A percentile compares a stretch with the other conserved stretches of the same genome.
These are phyloP conservation scores for Ylistrum balloti DNA, from an alignment of 1,140 invertebrate genomes.

Conservation along the genomic window DNA sequence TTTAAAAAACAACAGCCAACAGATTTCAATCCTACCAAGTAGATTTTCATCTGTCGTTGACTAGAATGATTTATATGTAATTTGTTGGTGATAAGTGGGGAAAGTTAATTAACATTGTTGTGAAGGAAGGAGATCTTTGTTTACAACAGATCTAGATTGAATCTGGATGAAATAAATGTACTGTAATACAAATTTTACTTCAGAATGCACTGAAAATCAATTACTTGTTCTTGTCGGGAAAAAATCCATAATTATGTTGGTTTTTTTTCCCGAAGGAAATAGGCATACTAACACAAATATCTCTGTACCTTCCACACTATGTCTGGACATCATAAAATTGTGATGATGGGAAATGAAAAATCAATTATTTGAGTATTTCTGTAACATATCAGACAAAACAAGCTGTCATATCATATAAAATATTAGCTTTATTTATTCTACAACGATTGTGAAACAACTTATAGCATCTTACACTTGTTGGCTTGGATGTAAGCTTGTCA, in stretches of 20 bases:
- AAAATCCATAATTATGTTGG: conserved; percentile 20
- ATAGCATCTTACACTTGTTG: no score
- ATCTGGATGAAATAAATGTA: background rate
- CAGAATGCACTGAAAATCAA: background rate
- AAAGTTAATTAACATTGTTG: no score
- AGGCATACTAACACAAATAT: background rate
- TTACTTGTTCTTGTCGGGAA: background rate
- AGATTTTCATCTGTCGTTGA: no score
- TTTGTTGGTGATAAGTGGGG: no score
- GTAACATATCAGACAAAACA: background rate
- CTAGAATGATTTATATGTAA: no score
- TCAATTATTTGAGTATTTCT: background rate
- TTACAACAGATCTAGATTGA: background rate
- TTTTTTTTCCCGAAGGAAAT: background rate
- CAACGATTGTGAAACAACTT: no score
- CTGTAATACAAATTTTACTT: background rate
- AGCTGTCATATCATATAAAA: no score
- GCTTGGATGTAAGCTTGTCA: no score
- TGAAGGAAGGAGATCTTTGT: background rate
- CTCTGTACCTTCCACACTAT: background rate
- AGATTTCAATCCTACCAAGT: no score
- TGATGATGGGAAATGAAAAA: background rate
- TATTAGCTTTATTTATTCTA: no score
- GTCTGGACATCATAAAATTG: background rate
- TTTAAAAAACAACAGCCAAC: no score